phyloP scores from a whole-genome alignment of 2,797 vertebrate species.

The Diceros bicornis region DNA sequence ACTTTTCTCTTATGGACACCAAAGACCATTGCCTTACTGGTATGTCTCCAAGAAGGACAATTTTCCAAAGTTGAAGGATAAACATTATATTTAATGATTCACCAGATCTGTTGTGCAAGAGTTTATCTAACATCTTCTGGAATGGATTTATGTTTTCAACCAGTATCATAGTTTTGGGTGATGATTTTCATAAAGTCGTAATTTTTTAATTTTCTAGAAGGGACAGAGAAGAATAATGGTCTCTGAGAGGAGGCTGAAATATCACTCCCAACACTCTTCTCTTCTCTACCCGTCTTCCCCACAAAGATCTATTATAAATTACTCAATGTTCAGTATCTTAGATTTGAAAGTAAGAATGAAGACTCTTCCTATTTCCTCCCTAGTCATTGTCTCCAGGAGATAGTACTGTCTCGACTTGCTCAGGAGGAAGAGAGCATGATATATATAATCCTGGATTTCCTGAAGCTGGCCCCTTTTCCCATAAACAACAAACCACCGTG shows the following conservation, averaged over 20 bases:
- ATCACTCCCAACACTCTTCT: not conserved
- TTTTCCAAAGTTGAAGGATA: slow-evolving; percentile 30
- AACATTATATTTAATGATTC: slow-evolving; percentile 42
- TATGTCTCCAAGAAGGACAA: slow-evolving; percentile 18
- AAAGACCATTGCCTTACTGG: not conserved
- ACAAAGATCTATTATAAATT: not conserved
- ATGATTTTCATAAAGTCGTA: slow-evolving; percentile 48
- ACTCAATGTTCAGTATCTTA: not conserved
- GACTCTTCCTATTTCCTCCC: slow-evolving; percentile 1
- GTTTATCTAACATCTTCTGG: slow-evolving; percentile 35
- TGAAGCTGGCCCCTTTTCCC: not conserved
- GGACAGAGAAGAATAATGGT: not conserved
- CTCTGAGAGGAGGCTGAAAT: not conserved
- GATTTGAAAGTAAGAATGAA: slow-evolving; percentile 39
- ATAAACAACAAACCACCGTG: not conserved
- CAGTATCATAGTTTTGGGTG: not conserved
- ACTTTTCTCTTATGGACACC: not conserved
- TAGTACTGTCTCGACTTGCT: not conserved
- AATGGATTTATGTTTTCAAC: slow-evolving; percentile 51
- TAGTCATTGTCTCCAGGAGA: not conserved
- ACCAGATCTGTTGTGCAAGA: slow-evolving; percentile 45
- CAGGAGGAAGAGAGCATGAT: not conserved
- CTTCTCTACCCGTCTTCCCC: not conserved
- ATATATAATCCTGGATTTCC: not conserved
- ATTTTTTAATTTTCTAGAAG: not conserved